Evolutionary conservation across 2,113 vertebrate genomes (phyloP).

Genomic region (Pungitius pungitius): DNA sequence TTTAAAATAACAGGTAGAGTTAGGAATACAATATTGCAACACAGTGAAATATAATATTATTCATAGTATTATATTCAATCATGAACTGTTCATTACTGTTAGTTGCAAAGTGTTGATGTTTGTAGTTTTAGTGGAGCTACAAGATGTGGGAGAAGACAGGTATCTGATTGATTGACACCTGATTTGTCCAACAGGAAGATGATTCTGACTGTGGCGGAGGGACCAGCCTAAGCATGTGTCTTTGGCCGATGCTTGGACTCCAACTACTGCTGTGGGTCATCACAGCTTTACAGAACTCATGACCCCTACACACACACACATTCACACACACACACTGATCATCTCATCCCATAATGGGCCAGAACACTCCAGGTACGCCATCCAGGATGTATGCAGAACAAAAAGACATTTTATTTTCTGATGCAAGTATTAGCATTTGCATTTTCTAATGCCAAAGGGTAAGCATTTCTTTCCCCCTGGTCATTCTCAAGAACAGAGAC

Average conservation of each 20-base stretch:
- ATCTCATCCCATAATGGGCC: conserved; percentile 40
- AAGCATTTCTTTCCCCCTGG: conserved; percentile 58
- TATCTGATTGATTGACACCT: conserved; percentile 17
- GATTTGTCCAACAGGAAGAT: conserved; percentile 87
- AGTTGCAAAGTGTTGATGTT: neutral
- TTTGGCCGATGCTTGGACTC: conserved; percentile 86
- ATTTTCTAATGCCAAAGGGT: conserved; percentile 76
- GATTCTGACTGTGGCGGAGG: conserved; percentile 93
- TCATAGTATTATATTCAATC: neutral
- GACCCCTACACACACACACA: conserved; percentile 77
- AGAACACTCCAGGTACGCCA: conserved; percentile 28
- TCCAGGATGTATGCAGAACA: conserved; percentile 57
- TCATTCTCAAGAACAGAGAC: conserved; percentile 54
- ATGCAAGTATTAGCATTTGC: conserved; percentile 47
- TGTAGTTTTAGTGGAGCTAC: neutral
- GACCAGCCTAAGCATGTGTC: conserved; percentile 85
- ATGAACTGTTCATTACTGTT: neutral
- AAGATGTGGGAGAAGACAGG: neutral
- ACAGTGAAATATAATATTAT: neutral
- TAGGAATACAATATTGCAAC: neutral
- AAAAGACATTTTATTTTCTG: conserved; percentile 33
- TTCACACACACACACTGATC: conserved; percentile 22
- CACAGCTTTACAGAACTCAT: conserved; percentile 82
- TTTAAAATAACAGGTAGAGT: neutral
- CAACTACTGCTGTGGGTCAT: conserved; percentile 91